A percentile compares a stretch with the other conserved stretches of the same genome.
phyloP scores from a whole-genome alignment of 30 jellyfish, hydroid and myxozoan genomes.

The Rhopilema esculentum region DNA sequence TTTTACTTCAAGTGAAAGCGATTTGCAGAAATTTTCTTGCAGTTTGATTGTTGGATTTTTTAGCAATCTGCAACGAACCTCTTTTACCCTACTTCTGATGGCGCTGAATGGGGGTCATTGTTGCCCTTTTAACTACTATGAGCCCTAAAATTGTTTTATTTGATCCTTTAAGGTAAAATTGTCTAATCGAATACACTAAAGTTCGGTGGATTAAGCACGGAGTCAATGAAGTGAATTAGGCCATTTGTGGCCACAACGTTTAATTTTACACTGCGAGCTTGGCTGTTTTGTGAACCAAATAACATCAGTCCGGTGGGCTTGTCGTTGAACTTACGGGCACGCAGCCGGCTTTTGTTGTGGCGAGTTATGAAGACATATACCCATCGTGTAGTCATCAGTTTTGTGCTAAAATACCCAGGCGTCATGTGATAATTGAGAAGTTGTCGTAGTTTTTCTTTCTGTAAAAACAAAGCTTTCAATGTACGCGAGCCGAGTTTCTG shows the following conservation, averaged over 20 bases:
- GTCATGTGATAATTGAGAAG: constrained; percentile 57
- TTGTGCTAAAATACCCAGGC: constrained; percentile 74
- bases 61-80: too few relatives aligned
- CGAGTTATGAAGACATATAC: constrained; percentile 56
- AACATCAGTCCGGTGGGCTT: constrained; percentile 43
- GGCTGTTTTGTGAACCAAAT: not conserved
- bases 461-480: constrained; percentile 17
- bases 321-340: constrained; percentile 38
- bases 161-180: not conserved
- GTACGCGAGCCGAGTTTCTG: constrained; percentile 21
- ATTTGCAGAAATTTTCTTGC: too few relatives aligned
- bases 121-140: not conserved
- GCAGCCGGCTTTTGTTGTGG: constrained; percentile 18
- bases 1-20: too few relatives aligned
- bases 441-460: constrained; percentile 19
- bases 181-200: not conserved
- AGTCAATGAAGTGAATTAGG: constrained; percentile 39
- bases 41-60: too few relatives aligned
- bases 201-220: constrained; percentile 56
- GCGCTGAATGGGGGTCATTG: too few relatives aligned
- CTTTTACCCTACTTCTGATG: too few relatives aligned
- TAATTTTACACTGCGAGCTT: constrained; percentile 46
- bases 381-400: constrained; percentile 64
- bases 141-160: not conserved
- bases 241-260: constrained; percentile 63